Percentiles rank a stretch among this genome's conserved stretches.
These are phyloP conservation scores for Molossus alvarezi DNA, from an alignment of 2,797 vertebrate species.

Conservation along the genomic window DNA sequence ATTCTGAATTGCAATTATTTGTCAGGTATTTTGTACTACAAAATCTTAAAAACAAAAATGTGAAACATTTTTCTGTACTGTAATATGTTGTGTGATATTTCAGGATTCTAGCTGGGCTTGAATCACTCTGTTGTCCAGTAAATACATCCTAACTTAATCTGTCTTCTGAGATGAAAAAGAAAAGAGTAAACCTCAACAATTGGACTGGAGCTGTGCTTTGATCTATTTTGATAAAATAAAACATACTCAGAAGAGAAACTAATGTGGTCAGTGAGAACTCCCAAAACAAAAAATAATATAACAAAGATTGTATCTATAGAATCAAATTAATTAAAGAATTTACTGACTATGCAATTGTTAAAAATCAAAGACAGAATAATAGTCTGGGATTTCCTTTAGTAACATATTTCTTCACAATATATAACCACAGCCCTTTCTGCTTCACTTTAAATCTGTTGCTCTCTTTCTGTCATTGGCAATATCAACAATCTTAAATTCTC, in stretches of 20 bases:
- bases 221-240: conserved; percentile 43
- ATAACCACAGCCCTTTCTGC: not conserved
- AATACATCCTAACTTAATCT: not conserved
- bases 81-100: not conserved
- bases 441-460: not conserved
- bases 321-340: conserved; percentile 25
- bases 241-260: conserved; percentile 35
- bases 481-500: conserved; percentile 46
- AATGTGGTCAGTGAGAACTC: not conserved
- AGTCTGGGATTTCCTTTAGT: conserved; percentile 14
- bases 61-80: not conserved
- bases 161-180: not conserved
- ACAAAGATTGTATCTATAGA: not conserved
- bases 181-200: not conserved
- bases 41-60: conserved; percentile 22
- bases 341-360: not conserved
- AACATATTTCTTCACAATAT: not conserved
- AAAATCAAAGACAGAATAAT: conserved; percentile 39
- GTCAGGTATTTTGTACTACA: not conserved
- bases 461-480: conserved; percentile 3
- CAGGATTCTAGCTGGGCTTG: not conserved
- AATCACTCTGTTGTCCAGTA: not conserved
- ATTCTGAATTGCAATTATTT: conserved; percentile 29
- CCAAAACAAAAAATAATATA: not conserved
- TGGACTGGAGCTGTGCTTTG: conserved; percentile 34